Base-by-base conservation (phyloP, 2,113 vertebrate genomes). In the Gobio gobio region DNA sequence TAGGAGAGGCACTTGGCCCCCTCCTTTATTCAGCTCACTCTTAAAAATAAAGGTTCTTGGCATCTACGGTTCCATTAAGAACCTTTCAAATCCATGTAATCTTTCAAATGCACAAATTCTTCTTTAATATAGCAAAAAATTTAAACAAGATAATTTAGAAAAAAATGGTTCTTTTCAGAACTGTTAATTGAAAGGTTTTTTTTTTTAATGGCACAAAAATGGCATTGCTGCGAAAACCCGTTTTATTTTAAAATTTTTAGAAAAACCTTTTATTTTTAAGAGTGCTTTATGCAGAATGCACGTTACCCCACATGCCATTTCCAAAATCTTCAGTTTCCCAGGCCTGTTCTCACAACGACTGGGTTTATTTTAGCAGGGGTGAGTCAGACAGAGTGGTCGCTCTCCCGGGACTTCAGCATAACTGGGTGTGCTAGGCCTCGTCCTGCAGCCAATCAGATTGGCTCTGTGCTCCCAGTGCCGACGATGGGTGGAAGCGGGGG, bases 271-370 rank as follows among this genome's bases (percentile, higher is more conserved):
- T 68, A 36, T 68, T 68, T 68, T 68, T 29, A 36, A n/a, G 10
- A 24, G 59, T 26, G 59, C 26, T 43, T 80, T n/a, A 80, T 61
- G 54, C 18, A 51, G 83, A 80, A 76, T 86, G 36, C 24, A 68
- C n/a, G 63, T 58, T 29, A 83, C 18, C 20, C 88, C 91, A 16
- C 90, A 87, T 89, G 89, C 91, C 85, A 88, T 90, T 92, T 92
- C 90, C 64, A 90, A 87, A 92, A 90, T 89, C 54, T 90, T 90
- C 87, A 89, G 90, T 91, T 95, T 95, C 94, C 94, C 94, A 95
- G 93, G 94, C 92, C 94, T 91, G 93, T 95, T 95, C 94, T 94
- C 94, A 95, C 94, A 95, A 93, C 93, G 93, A 91, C 89, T 91
- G 78, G 64, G 92, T 94, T 95, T 95, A 95, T 95, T 95, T 95